Evolutionary conservation across 1,140 invertebrate species (phyloP).

Genomic region (Eriocheir sinensis): DNA sequence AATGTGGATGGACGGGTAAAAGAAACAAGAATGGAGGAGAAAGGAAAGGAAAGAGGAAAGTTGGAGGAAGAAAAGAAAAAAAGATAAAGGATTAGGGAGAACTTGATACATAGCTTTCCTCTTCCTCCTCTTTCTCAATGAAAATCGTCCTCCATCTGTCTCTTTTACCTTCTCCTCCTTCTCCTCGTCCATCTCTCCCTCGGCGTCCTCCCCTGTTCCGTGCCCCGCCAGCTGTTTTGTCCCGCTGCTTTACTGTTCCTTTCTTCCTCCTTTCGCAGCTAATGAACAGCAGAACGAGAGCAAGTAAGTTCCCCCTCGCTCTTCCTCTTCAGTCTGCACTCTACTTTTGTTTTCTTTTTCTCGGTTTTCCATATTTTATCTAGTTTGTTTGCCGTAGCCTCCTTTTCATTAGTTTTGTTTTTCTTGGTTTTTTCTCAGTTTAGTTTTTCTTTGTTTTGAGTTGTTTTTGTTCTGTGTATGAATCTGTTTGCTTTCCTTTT

Average conservation of each 20-base stretch:
- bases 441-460: background rate
- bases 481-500: background rate
- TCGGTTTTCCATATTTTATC: no score
- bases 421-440: background rate
- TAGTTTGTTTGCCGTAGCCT: no score
- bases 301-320: background rate
- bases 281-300: background rate
- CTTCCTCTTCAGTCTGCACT: background rate
- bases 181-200: background rate
- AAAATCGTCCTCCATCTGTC: no score
- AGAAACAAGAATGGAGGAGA: background rate
- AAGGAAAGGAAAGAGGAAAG: background rate
- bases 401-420: background rate
- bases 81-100: background rate
- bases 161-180: background rate
- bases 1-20: background rate
- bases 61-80: background rate
- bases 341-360: background rate
- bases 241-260: background rate
- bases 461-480: background rate
- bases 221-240: background rate
- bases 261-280: constrained; percentile 20
- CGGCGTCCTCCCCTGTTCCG: background rate
- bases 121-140: background rate
- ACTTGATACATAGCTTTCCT: background rate